Base-by-base conservation (phyloP, 2,888 invertebrate species). In the Alentia gelatinosa region DNA sequence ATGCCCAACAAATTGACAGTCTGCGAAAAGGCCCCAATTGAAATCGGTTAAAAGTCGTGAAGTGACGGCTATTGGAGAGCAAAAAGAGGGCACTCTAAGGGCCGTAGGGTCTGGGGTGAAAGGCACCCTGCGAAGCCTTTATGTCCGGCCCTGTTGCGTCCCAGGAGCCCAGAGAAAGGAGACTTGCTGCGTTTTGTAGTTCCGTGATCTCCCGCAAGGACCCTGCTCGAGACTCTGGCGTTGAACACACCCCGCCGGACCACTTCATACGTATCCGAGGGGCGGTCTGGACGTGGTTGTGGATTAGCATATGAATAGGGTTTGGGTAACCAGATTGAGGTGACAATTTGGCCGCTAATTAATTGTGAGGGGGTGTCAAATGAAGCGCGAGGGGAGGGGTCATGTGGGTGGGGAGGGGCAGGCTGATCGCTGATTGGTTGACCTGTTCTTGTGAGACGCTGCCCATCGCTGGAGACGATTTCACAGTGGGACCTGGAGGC, bases 181-280 rank as follows among this genome's bases (percentile, higher is more conserved):
- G 86, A 86, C 47, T 86, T 86, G 86, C 30, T 23, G 47, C 26
- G 86, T 86, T 47, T 86, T 86, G 86, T 86, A 86, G 79, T 86
- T 26, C 47, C 12, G 7, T 33, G 86, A 47, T 47, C 86, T 50
- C 86, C 86, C 86, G 86, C 86, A 19, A 47, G 86, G 86, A 23
- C 5, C n/a, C 12, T 9, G 50, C 47, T 15, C 86, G 19, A 86
- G 86, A 47, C 86, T 33, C 47, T 40, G 30, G 47, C 30, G 50
- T 30, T 1, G 42, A 42, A n/a, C 86, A 30, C 7, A 30, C 30
- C 47, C 12, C 86, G 30, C 5, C 30, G 9, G 40, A 86, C 86
- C 30, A 47, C 47, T 86, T 50, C 42, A 50, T 50, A 86, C 9
- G 79, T 74, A 26, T 33, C 74, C 30, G 37, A 4, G 37, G 37